Percentiles rank a stretch among this genome's conserved stretches.
phyloP scores from a whole-genome alignment of 2,113 vertebrate genomes.

The Tetrax tetrax region DNA sequence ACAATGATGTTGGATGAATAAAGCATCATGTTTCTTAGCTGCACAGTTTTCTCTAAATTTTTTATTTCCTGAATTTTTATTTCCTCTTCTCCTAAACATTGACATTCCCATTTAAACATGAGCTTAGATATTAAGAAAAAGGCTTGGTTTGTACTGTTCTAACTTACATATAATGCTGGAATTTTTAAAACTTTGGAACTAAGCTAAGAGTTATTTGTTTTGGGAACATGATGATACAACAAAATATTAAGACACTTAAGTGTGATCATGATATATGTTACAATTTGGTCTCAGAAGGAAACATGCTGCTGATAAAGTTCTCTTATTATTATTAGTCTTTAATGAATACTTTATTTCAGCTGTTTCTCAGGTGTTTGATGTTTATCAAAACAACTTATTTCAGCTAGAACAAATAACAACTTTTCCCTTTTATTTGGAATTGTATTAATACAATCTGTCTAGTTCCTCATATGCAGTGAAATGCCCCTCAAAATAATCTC shows the following conservation, averaged over 20 bases:
- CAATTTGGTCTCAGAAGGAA: neutral
- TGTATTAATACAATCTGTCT: neutral
- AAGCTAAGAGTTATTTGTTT: neutral
- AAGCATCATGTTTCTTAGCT: neutral
- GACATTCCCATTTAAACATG: neutral
- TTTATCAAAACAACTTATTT: neutral
- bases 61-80: neutral
- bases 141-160: neutral
- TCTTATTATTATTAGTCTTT: neutral
- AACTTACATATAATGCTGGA: neutral
- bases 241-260: neutral
- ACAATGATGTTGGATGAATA: neutral
- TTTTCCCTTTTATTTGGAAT: neutral
- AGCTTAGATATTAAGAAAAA: neutral
- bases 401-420: neutral
- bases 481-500: neutral
- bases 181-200: neutral
- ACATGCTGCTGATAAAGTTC: neutral
- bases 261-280: neutral
- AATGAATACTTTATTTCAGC: neutral
- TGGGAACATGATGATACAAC: neutral
- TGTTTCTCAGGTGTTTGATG: neutral
- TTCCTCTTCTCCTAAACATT: neutral
- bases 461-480: neutral
- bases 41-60: neutral